Percentiles rank a stretch among this genome's conserved stretches.
phyloP scores from a whole-genome alignment of 2,888 invertebrate species.

The Oasisia sp. region DNA sequence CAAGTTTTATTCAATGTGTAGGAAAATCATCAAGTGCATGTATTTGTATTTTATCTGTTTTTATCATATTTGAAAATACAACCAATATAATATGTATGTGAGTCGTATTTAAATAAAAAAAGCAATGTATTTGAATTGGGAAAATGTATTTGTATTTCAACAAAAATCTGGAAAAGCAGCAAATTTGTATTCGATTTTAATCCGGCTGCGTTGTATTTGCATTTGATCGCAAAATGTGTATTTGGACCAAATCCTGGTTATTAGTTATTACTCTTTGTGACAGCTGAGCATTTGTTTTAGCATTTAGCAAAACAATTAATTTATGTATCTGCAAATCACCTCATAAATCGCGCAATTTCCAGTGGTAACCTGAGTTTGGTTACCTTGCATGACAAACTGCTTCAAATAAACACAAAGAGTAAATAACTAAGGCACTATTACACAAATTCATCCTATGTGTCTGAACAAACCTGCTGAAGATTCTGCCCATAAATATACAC shows the following conservation, averaged over 20 bases:
- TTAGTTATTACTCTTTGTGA: not conserved
- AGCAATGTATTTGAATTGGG: no score
- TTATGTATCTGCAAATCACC: not conserved
- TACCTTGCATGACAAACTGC: not conserved
- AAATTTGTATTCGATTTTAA: no score
- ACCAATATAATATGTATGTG: not conserved
- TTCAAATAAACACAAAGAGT: not conserved
- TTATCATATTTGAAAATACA: no score
- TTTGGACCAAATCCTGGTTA: not conserved
- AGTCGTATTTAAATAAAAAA: no score
- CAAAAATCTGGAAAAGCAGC: no score
- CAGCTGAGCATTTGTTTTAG: not conserved
- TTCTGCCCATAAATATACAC: constrained; percentile 55
- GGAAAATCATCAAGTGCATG: no score
- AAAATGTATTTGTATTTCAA: no score
- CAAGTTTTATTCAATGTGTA: no score
- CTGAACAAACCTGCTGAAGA: constrained; percentile 51
- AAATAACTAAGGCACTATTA: not conserved
- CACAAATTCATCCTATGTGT: not conserved
- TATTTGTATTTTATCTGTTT: no score
- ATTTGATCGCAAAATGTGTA: no score
- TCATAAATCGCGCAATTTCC: not conserved
- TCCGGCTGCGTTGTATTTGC: no score
- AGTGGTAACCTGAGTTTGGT: not conserved
- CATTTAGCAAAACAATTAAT: not conserved